Conservation (phyloP, 2,888 invertebrate species). For the Andrena bicolor region DNA sequence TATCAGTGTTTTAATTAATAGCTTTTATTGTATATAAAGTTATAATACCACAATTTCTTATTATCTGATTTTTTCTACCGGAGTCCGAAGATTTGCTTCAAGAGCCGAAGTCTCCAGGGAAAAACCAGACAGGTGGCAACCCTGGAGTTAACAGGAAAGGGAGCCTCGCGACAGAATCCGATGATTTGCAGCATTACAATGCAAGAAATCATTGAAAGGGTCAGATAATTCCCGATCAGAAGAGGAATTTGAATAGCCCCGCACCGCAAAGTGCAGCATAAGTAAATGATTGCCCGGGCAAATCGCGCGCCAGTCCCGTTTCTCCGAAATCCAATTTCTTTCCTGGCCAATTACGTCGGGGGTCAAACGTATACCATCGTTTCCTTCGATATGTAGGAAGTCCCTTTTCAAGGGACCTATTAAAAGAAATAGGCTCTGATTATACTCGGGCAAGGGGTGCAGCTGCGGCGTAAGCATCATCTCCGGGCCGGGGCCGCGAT, state of each 20-base stretch:
- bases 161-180: too few species aligned
- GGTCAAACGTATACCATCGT: constrained; percentile 29
- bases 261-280: not conserved
- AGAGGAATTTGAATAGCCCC: not conserved
- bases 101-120: too few species aligned
- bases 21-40: too few species aligned
- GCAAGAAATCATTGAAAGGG: too few species aligned
- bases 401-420: constrained; percentile 41
- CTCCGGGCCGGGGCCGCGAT: constrained; percentile 19
- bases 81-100: too few species aligned
- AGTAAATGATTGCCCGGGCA: not conserved
- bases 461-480: constrained; percentile 39
- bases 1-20: too few species aligned
- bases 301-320: constrained; percentile 3
- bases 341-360: constrained; percentile 29
- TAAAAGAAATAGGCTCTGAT: constrained; percentile 58
- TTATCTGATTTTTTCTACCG: too few species aligned
- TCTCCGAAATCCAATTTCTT: constrained; percentile 48
- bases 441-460: constrained; percentile 37
- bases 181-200: not conserved
- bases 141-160: too few species aligned
- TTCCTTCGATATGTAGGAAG: constrained; percentile 46
- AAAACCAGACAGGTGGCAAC: too few species aligned
- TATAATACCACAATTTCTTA: too few species aligned
- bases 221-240: not conserved